Evolutionary conservation across 2,797 vertebrate genomes (phyloP).

Genomic region (Betta splendens): DNA sequence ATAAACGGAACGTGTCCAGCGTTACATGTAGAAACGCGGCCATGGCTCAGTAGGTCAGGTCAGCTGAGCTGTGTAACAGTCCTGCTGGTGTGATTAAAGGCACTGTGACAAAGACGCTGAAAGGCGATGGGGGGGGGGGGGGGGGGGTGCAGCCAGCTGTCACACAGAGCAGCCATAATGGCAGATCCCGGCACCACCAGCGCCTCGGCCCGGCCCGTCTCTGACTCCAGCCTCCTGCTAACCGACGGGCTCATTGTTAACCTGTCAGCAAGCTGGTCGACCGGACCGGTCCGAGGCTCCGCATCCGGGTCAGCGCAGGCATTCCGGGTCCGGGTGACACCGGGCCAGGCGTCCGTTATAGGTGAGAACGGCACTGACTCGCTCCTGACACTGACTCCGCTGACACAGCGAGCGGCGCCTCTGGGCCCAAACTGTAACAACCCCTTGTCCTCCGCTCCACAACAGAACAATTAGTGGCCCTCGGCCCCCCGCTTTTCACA

Average conservation of each 20-base stretch:
- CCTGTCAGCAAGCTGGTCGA: constrained; percentile 65
- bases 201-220: constrained; percentile 59
- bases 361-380: too few species aligned
- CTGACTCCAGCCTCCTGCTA: constrained; percentile 71
- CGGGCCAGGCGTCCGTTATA: constrained; percentile 3
- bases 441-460: constrained; percentile 37
- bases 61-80: constrained; percentile 79
- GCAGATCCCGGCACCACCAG: constrained; percentile 62
- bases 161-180: constrained; percentile 68
- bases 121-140: constrained; percentile 53
- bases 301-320: constrained; percentile 19
- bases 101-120: constrained; percentile 77
- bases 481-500: constrained; percentile 35
- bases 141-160: constrained; percentile 74
- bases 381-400: constrained; percentile 41
- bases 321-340: constrained; percentile 12
- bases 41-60: constrained; percentile 54
- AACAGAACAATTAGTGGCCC: constrained; percentile 63
- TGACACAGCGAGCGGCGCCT: constrained; percentile 47
- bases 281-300: too few species aligned
- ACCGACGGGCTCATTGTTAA: constrained; percentile 76
- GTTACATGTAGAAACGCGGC: constrained; percentile 19
- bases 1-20: too few species aligned
- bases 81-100: constrained; percentile 78
- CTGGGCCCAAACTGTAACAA: constrained; percentile 46